Base-by-base conservation (phyloP, 1,140 invertebrate species). In the Megathymus violae region DNA sequence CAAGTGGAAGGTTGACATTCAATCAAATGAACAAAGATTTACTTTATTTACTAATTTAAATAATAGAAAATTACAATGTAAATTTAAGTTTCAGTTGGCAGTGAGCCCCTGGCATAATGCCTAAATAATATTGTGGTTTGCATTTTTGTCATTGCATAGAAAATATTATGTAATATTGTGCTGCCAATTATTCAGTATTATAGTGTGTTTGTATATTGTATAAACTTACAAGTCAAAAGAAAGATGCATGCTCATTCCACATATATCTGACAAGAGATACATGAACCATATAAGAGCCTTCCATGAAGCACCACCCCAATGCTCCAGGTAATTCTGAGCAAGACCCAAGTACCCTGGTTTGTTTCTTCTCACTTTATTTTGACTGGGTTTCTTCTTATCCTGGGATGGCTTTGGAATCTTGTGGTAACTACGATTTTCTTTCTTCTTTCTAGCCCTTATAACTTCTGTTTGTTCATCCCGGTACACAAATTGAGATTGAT, bases 211-310 rank as follows among this genome's bases (percentile, higher is more conserved):
- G 11, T 54, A 13, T 15, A 14, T 47, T n/a, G n/a, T n/a, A n/a
- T n/a, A n/a, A n/a, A 94, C 94, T 95, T 92, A 96, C 95, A 95
- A 90, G 75, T 96, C 95, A 80, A 94, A 93, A 16, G 94, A 92
- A 61, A 97, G 92, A 87, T 96, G 95, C 36, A 93, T 92, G 74
- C 95, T 96, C 91, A 97, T 94, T 44, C 94, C 94, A 51, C 94
- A 93, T 62, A 96, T 95, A 82, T 97, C 96, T 58, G 94, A 96
- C 4, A 97, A 93, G 50, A 97, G 85, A 89, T 96, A 94, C 41
- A 95, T 87, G 40, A 97, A 92, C 96, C 96, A 97, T 48, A 94
- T 92, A 56, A 96, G 77, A 59, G 95, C 92, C 65, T 94, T 94
- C 54, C 94, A 89, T 15, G 93, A 92, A 13, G 94, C 93, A 71